These are phyloP conservation scores for Rotaria sp. DNA, from an alignment of 2,888 invertebrate genomes.

Conservation along the genomic window DNA sequence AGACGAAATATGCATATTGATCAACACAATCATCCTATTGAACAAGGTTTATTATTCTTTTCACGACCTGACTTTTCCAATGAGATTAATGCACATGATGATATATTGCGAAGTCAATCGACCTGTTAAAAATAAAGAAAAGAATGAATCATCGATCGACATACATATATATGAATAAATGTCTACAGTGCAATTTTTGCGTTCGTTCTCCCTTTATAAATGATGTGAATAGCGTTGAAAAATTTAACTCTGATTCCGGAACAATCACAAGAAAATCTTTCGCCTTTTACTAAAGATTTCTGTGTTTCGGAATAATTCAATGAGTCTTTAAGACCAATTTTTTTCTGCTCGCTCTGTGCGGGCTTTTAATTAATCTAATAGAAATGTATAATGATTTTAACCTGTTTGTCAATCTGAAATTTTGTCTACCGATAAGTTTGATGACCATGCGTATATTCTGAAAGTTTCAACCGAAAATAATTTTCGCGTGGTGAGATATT, in stretches of 20 bases:
- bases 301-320: slow-evolving; percentile 24
- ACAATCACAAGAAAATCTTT: slow-evolving; percentile 20
- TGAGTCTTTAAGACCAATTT: slow-evolving; percentile 11
- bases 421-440: too few species aligned
- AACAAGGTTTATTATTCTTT: slow-evolving; percentile 10
- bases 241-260: slow-evolving; percentile 2
- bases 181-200: neutral
- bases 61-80: slow-evolving; percentile 8
- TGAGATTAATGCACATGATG: neutral
- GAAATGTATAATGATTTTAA: too few species aligned
- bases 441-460: too few species aligned
- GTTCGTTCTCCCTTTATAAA: neutral
- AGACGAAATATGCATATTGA: neutral
- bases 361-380: neutral
- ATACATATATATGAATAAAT: neutral
- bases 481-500: too few species aligned
- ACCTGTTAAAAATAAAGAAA: neutral
- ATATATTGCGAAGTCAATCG: neutral
- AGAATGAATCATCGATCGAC: neutral
- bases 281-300: slow-evolving; percentile 24
- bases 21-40: neutral
- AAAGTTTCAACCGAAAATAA: too few species aligned
- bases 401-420: too few species aligned
- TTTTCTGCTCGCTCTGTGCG: neutral
- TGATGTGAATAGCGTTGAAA: neutral